phyloP scores from a whole-genome alignment of 2,888 invertebrate genomes.

The Cancer borealis region DNA sequence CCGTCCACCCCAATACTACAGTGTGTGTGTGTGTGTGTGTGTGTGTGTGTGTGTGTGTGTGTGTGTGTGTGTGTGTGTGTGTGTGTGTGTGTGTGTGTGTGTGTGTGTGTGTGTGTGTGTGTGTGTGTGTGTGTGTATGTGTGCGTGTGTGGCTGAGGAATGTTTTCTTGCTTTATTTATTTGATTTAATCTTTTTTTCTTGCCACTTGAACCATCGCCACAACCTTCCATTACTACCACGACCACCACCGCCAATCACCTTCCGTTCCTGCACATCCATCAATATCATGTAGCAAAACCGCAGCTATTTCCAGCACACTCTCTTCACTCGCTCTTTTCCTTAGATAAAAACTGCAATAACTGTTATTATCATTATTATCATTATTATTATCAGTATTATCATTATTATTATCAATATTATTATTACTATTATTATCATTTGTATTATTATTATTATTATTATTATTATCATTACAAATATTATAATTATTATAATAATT shows the following conservation, averaged over 20 bases:
- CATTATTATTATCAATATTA: not conserved
- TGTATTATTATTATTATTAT: not conserved
- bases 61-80: not conserved
- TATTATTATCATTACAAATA: not conserved
- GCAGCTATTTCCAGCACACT: not conserved
- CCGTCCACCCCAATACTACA: not conserved
- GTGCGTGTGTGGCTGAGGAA: not conserved
- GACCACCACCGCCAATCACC: not conserved
- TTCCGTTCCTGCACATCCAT: not conserved
- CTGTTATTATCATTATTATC: conserved; percentile 21
- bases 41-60: no score
- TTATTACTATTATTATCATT: not conserved
- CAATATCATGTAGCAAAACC: conserved; percentile 2
- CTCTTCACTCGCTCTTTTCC: not conserved
- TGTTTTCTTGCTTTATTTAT: not conserved
- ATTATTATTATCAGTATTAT: not conserved
- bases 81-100: not conserved
- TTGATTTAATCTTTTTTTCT: not conserved
- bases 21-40: no score
- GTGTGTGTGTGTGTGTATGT: not conserved
- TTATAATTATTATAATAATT: no score
- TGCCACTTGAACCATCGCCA: not conserved
- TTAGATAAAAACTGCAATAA: not conserved
- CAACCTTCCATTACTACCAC: not conserved
- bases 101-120: no score